Percentiles rank a stretch among this genome's conserved stretches.
phyloP scores from a whole-genome alignment of 2,888 invertebrate genomes.

The Diarsia brunnea region DNA sequence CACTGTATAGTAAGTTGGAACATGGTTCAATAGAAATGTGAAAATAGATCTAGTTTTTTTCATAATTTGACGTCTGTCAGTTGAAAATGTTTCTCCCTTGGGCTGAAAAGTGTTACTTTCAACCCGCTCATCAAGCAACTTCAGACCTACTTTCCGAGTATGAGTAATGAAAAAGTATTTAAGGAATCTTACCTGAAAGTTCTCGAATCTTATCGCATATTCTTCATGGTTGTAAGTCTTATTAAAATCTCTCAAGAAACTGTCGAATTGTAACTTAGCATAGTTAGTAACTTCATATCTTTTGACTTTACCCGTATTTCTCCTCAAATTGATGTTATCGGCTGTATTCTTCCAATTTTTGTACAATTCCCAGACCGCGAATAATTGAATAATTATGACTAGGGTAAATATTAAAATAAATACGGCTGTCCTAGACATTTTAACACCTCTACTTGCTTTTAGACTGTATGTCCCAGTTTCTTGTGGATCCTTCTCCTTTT shows the following conservation, averaged over 20 bases:
- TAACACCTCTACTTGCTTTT: background rate
- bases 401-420: background rate
- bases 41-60: too few relatives aligned
- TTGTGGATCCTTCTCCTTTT: background rate
- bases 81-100: too few relatives aligned
- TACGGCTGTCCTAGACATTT: background rate
- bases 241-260: constrained; percentile 67
- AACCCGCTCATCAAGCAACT: too few relatives aligned
- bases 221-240: constrained; percentile 68
- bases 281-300: background rate
- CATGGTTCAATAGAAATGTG: too few relatives aligned
- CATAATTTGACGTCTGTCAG: too few relatives aligned
- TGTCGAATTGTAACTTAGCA: constrained; percentile 41
- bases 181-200: constrained; percentile 70
- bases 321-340: background rate
- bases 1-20: too few relatives aligned
- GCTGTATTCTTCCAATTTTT: too few relatives aligned
- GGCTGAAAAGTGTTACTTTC: too few relatives aligned
- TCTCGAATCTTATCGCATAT: constrained; percentile 59
- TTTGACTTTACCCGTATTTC: too few relatives aligned
- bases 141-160: too few relatives aligned
- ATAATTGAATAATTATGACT: background rate
- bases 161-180: too few relatives aligned
- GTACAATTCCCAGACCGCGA: background rate
- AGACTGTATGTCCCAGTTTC: background rate